These are phyloP conservation scores for Calcarius lapponicus DNA, from an alignment of 2,797 vertebrate genomes.

Conservation along the genomic window DNA sequence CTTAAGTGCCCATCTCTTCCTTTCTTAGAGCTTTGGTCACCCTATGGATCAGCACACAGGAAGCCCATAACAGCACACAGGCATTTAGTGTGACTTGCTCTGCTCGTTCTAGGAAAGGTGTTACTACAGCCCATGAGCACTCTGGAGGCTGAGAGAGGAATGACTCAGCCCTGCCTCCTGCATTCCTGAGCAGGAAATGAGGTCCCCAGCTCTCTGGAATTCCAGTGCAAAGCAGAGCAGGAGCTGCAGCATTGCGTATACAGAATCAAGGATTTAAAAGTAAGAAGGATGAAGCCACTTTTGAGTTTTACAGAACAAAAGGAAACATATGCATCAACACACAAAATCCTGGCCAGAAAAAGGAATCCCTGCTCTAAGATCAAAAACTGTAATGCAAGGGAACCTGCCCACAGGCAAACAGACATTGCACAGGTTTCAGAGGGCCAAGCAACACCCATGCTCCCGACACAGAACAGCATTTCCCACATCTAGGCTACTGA, in stretches of 20 bases:
- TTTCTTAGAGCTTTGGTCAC: neutral
- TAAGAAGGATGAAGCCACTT: neutral
- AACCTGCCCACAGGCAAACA: neutral
- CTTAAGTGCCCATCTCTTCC: neutral
- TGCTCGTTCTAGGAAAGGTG: conserved; percentile 30
- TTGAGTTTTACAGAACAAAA: neutral
- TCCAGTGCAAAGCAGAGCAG: neutral
- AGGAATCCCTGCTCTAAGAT: neutral
- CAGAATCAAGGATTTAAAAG: neutral
- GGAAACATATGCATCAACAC: neutral
- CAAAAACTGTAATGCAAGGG: neutral
- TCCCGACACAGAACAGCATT: neutral
- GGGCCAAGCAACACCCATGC: neutral
- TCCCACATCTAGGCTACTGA: neutral
- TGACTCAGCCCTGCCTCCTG: conserved; percentile 47
- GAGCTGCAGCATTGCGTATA: neutral
- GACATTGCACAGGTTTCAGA: neutral
- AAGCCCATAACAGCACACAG: neutral
- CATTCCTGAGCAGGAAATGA: neutral
- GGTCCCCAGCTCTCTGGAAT: neutral
- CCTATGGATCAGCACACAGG: neutral
- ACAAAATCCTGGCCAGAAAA: neutral
- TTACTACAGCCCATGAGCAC: neutral
- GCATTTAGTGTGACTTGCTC: conserved; percentile 19
- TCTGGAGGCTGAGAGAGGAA: neutral